Evolutionary conservation across 2,888 invertebrate genomes (phyloP), one percentile per base, ranked within the genome.

Genomic region (Mycalesis mineus): DNA sequence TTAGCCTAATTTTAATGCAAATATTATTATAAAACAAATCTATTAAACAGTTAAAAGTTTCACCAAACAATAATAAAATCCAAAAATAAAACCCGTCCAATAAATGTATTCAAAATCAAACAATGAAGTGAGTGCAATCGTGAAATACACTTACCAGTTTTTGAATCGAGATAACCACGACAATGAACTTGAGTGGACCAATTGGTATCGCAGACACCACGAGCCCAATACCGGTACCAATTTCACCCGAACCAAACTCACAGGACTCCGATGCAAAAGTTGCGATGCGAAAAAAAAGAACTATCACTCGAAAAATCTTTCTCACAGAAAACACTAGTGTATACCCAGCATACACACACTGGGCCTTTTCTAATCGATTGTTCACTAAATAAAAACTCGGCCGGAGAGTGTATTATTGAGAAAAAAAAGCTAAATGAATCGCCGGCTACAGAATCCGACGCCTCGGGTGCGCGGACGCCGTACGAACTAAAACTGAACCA

Each of bases 401-500:
- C 60, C 53, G 55, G 55, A 55, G 37, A 40, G 55, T 54, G 62
- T 66, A 61, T 57, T 62, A 59, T 65, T 65, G 5, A 64, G 57
- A 73, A 67, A 74, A 60, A 71, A 70, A 74, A 74, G 5, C 22
- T 72, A 70, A 75, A 72, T 70, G 71, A 69, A 74, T 70, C 71
- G 73, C 69, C 68, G 71, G 67, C 67, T 69, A 69, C 66, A 66
- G 68, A 65, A 66, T 65, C 65, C 65, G 66, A 69, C 69, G 74
- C 71, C 65, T 70, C 73, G 72, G 72, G 71, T 71, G 80, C 83
- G 86, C 85, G 71, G 68, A 80, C 82, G 81, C 87, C 75, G 73
- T 71, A 72, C 75, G 73, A 73, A 75, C 78, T 81, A 79, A 82
- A 86, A 88, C 88, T 88, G 85, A 84, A 73, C 88, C 72, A 81